These are phyloP conservation scores for Microplitis demolitor DNA, from an alignment of 1,140 invertebrate genomes.

Conservation along the genomic window DNA sequence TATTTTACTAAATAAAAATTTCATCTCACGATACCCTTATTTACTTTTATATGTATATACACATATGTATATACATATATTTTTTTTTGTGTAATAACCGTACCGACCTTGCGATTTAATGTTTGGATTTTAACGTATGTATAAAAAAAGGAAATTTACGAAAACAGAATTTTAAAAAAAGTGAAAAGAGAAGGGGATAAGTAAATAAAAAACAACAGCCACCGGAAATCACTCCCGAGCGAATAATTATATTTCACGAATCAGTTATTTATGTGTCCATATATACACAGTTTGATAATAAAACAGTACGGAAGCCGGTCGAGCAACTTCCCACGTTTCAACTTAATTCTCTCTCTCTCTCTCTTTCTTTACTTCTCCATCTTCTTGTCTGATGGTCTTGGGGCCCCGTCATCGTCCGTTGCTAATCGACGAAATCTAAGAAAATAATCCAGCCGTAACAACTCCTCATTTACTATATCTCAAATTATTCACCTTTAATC, in stretches of 20 bases:
- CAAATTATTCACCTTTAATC: neutral
- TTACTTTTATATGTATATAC: too few relatives aligned
- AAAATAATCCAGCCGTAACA: constrained; percentile 40
- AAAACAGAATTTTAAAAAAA: neutral
- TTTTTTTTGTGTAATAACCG: too few relatives aligned
- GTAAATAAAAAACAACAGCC: neutral
- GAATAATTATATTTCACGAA: constrained; percentile 20
- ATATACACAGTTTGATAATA: neutral
- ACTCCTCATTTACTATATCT: constrained; percentile 2
- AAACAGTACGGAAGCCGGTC: constrained; percentile 18
- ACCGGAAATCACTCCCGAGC: constrained; percentile 10
- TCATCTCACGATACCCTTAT: too few relatives aligned
- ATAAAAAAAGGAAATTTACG: neutral
- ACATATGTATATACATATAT: too few relatives aligned
- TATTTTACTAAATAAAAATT: too few relatives aligned
- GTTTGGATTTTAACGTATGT: neutral
- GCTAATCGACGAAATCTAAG: constrained; percentile 46
- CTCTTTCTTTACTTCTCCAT: too few relatives aligned
- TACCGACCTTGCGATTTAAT: too few relatives aligned
- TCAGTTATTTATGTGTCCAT: neutral
- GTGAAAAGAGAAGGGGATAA: neutral
- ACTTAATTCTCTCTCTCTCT: neutral
- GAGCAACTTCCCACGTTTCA: constrained; percentile 39
- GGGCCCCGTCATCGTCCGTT: constrained; percentile 36
- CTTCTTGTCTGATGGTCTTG: neutral